Evolutionary conservation across 1,140 invertebrate species (phyloP), one percentile per base, ranked within the genome.

Genomic region (Scaptodrosophila lebanonensis): DNA sequence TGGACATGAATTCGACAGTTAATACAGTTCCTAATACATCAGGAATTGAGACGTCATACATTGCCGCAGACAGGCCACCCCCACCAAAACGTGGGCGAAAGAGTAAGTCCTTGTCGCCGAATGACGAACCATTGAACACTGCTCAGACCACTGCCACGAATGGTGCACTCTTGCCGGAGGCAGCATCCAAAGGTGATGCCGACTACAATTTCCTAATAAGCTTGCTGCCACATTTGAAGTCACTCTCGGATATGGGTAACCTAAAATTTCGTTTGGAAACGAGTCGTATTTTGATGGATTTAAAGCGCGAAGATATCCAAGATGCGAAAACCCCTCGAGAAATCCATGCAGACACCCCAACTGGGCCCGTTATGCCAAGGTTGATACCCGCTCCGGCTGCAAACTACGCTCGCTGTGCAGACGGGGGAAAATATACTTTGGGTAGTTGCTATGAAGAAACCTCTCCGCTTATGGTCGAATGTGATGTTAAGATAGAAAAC

Each of bases 401-500:
- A n/a, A 29, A 36, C 18, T 33, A 25, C 17, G 13, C 29, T 13
- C 2, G 20, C 5, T 18, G 43, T 7, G 0, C 40, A 39, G 1
- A 3, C 15, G 7, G 22, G 25, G 3, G 53, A 57, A 65, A 51
- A 25, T 47, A 49, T 50, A 42, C 16, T 13, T 6, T 33, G 42
- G 56, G 25, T 9, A 38, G 27, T 8, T 5, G 15, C 4, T 63
- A 33, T 27, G 18, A 62, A 1, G 50, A 82, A 6, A 64, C 58
- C 15, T 69, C 68, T 8, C 32, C 12, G 12, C 5, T n/a, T 0
- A 47, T 62, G 20, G 38, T 82, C 12, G 75, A 82, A 32, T 82
- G 76, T 17, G 75, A 82, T 44, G 76, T 82, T 30, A 82, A 82
- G 27, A 82, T 82, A 40, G 75, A 82, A 43, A 82, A 82, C 38